phyloP scores from a whole-genome alignment of 2,797 vertebrate genomes.

The Pangasius djambal region DNA sequence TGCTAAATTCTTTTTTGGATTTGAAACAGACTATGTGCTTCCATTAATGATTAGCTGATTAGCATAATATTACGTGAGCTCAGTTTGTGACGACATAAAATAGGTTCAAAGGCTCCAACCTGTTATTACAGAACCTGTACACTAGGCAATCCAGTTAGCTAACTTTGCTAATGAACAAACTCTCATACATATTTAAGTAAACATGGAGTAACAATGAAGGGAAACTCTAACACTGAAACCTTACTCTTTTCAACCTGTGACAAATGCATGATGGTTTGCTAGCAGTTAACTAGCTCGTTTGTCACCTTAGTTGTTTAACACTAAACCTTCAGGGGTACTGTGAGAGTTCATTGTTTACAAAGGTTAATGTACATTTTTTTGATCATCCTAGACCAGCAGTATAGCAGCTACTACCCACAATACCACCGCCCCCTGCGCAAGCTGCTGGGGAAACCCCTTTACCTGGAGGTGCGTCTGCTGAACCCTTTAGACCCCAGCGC shows the following conservation, averaged over 20 bases:
- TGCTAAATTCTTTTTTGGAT: not conserved
- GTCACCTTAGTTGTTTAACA: too few relatives aligned
- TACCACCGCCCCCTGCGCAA: constrained; percentile 77
- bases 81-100: not conserved
- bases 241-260: not conserved
- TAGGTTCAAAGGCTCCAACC: not conserved
- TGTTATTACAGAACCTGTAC: not conserved
- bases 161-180: not conserved
- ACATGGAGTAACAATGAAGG: not conserved
- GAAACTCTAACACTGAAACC: not conserved
- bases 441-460: constrained; percentile 75
- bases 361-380: constrained; percentile 5
- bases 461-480: constrained; percentile 77
- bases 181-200: not conserved
- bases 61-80: not conserved
- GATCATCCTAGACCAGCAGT: constrained; percentile 66
- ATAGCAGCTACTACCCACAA: constrained; percentile 75
- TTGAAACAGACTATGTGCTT: not conserved
- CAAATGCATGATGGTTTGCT: not conserved
- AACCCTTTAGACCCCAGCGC: constrained; percentile 72
- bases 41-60: not conserved
- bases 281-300: not conserved
- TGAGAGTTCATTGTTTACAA: not conserved
- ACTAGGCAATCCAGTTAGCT: not conserved
- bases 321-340: too few relatives aligned